A percentile compares a stretch with the other conserved stretches of the same genome.
Evolutionary conservation across 2,888 invertebrate species (phyloP).

Genomic region (Cryptocephalus primarius): DNA sequence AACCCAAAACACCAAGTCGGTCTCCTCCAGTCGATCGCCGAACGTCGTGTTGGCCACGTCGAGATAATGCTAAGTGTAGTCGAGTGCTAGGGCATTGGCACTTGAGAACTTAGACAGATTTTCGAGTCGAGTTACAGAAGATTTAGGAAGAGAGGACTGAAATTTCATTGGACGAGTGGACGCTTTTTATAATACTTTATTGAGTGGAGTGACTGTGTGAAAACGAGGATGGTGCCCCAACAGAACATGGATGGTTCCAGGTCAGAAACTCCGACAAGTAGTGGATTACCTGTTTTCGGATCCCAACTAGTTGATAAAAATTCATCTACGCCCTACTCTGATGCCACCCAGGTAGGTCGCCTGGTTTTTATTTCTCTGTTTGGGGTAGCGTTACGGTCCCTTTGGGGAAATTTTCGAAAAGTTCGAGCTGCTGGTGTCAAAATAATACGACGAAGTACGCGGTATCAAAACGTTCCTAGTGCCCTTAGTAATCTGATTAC

Average conservation of each 20-base stretch:
- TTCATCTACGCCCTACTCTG: slow-evolving; percentile 91
- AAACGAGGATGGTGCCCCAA: slow-evolving; percentile 59
- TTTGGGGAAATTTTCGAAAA: too few species aligned
- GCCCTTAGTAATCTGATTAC: too few species aligned
- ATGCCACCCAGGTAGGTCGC: slow-evolving; percentile 86
- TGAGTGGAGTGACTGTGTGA: slow-evolving; percentile 7
- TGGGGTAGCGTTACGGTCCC: too few species aligned
- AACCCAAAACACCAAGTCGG: slow-evolving; percentile 39
- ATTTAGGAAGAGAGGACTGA: too few species aligned
- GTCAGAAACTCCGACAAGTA: slow-evolving; percentile 41
- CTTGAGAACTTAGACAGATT: slow-evolving; percentile 31
- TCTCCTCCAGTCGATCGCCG: slow-evolving; percentile 47
- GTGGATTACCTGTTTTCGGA: slow-evolving; percentile 64
- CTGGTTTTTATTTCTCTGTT: slow-evolving; percentile 2
- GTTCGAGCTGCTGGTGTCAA: too few species aligned
- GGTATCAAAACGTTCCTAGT: too few species aligned
- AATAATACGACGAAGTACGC: too few species aligned
- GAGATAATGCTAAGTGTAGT: slow-evolving; percentile 30
- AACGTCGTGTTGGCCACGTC: slow-evolving; percentile 33
- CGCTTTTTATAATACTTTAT: too few species aligned
- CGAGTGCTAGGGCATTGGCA: slow-evolving; percentile 26
- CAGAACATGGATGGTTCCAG: slow-evolving; percentile 42
- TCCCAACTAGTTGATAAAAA: slow-evolving; percentile 84
- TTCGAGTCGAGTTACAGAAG: slow-evolving; percentile 9
- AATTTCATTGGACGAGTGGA: too few species aligned